Conservation (phyloP, 2,113 vertebrate species). For the Apteryx owenii region DNA sequence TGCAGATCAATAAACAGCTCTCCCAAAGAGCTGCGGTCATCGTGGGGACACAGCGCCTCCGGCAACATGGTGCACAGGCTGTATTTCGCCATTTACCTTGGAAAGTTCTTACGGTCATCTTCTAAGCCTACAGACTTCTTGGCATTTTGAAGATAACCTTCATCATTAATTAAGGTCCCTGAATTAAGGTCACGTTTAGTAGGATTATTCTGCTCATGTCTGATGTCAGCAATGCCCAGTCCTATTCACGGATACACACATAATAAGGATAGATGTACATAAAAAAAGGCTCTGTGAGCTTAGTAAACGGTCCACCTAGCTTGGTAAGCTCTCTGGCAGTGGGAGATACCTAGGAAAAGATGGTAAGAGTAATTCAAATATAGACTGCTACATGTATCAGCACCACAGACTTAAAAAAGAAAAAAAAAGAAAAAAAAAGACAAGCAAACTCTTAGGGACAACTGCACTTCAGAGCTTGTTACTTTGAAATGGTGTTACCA, state of each 20-base stretch:
- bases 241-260: background rate
- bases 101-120: background rate
- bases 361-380: background rate
- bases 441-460: background rate
- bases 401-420: background rate
- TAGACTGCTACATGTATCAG: background rate
- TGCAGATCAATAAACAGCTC: background rate
- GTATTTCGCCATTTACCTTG: background rate
- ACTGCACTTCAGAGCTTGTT: background rate
- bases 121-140: background rate
- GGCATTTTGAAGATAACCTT: background rate
- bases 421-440: background rate
- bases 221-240: background rate
- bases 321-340: background rate
- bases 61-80: background rate
- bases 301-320: background rate
- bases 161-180: background rate
- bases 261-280: background rate
- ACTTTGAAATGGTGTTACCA: background rate
- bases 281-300: background rate
- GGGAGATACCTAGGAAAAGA: background rate
- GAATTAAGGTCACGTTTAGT: background rate
- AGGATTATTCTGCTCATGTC: background rate
- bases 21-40: background rate
- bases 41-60: background rate